Evolutionary conservation across 2,113 vertebrate genomes (phyloP).

Genomic region (Phylloscopus trochilus): DNA sequence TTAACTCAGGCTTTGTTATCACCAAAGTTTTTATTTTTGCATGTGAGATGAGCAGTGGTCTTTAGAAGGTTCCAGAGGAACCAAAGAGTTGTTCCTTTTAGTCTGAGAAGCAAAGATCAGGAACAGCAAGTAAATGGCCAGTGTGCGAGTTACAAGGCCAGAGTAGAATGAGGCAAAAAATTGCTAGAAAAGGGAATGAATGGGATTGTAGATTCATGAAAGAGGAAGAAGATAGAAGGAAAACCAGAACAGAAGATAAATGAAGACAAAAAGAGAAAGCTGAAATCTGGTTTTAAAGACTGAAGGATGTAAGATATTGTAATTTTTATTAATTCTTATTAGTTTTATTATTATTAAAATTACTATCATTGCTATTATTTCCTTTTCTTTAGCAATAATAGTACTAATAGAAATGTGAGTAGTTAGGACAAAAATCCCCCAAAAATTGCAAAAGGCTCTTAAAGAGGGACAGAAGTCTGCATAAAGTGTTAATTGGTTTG

Average conservation of each 20-base stretch:
- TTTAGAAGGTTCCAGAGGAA: not conserved
- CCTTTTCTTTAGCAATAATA: not conserved
- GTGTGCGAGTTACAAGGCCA: not conserved
- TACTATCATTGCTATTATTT: not conserved
- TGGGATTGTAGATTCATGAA: not conserved
- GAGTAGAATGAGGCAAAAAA: not conserved
- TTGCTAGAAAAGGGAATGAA: not conserved
- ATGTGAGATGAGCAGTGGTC: not conserved
- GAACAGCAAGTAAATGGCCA: not conserved
- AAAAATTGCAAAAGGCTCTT: not conserved
- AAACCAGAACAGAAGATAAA: not conserved
- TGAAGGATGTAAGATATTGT: not conserved
- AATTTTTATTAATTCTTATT: not conserved
- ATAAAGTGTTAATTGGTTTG: not conserved
- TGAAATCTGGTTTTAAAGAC: not conserved
- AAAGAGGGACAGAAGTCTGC: not conserved
- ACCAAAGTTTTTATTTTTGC: not conserved
- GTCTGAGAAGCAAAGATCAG: not conserved
- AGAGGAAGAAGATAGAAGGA: not conserved
- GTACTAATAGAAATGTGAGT: not conserved
- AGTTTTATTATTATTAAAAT: not conserved
- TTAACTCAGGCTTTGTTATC: not conserved
- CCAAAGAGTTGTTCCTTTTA: not conserved
- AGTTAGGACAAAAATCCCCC: not conserved
- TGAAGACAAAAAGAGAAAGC: not conserved